phyloP scores from a whole-genome alignment of 2,888 invertebrate genomes.

The Diarsia mendica region DNA sequence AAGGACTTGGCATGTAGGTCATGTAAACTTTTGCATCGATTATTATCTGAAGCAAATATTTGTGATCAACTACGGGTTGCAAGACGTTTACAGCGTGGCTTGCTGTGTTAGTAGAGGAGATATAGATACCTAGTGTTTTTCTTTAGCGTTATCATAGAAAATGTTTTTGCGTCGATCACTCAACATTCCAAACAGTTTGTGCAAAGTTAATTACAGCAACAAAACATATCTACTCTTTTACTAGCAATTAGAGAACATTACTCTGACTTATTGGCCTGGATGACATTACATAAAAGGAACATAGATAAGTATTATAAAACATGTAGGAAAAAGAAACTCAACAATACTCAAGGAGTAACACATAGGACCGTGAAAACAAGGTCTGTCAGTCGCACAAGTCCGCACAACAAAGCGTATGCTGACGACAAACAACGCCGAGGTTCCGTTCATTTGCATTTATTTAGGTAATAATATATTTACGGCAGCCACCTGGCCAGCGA shows the following conservation, averaged over 20 bases:
- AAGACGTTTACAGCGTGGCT: conserved; percentile 10
- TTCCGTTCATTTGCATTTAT: conserved; percentile 75
- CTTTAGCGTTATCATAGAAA: not conserved
- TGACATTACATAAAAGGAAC: too few species aligned
- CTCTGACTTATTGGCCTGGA: too few species aligned
- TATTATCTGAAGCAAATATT: conserved; percentile 67
- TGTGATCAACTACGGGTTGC: conserved; percentile 52
- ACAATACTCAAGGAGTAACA: conserved; percentile 29
- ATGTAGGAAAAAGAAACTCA: conserved; percentile 2
- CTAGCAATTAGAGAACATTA: not conserved
- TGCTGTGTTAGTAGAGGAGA: not conserved
- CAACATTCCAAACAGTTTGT: conserved; percentile 4
- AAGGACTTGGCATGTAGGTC: conserved; percentile 79
- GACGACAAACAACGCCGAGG: conserved; percentile 71
- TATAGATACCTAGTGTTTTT: conserved; percentile 10
- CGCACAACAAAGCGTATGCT: conserved; percentile 66
- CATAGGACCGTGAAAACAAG: conserved; percentile 72
- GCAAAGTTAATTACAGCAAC: conserved; percentile 14
- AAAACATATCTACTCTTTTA: conserved; percentile 1
- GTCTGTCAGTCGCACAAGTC: conserved; percentile 68
- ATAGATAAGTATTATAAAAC: not conserved
- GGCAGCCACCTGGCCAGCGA: conserved; percentile 78
- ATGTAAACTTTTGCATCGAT: conserved; percentile 65
- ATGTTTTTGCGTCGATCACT: conserved; percentile 17
- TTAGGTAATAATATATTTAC: conserved; percentile 68